phyloP scores from a whole-genome alignment of 2,113 vertebrate genomes.

The Pristiophorus japonicus region DNA sequence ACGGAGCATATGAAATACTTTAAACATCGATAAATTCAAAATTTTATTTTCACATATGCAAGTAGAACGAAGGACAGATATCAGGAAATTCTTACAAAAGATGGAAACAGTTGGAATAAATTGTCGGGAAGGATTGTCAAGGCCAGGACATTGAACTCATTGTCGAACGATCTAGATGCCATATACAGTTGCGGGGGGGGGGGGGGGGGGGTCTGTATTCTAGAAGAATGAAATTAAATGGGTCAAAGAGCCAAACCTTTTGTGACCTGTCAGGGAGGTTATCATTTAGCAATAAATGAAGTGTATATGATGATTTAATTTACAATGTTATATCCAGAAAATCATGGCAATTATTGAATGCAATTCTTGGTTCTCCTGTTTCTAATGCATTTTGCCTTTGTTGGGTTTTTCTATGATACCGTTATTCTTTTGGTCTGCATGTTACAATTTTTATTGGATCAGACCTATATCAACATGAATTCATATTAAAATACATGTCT shows the following conservation, averaged over 20 bases:
- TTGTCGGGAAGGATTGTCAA: neutral
- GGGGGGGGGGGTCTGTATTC: neutral
- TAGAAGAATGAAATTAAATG: neutral
- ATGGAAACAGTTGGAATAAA: neutral
- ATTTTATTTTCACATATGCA: neutral
- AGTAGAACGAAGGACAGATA: neutral
- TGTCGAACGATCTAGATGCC: neutral
- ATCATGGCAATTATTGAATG: neutral
- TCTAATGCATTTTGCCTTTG: neutral
- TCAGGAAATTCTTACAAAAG: neutral
- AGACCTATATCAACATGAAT: too few species aligned
- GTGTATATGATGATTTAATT: neutral
- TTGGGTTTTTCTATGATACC: neutral
- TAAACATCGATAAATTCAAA: neutral
- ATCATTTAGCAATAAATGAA: neutral
- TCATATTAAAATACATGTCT: neutral
- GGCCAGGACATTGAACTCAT: neutral
- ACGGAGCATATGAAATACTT: neutral
- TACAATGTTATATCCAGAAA: neutral
- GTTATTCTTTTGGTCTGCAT: neutral
- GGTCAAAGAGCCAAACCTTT: neutral
- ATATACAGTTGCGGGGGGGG: neutral
- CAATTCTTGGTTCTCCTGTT: neutral
- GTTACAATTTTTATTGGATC: too few species aligned
- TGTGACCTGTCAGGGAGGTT: neutral